Base-by-base conservation (phyloP, 2,888 invertebrate genomes). In the Idaea straminata region DNA sequence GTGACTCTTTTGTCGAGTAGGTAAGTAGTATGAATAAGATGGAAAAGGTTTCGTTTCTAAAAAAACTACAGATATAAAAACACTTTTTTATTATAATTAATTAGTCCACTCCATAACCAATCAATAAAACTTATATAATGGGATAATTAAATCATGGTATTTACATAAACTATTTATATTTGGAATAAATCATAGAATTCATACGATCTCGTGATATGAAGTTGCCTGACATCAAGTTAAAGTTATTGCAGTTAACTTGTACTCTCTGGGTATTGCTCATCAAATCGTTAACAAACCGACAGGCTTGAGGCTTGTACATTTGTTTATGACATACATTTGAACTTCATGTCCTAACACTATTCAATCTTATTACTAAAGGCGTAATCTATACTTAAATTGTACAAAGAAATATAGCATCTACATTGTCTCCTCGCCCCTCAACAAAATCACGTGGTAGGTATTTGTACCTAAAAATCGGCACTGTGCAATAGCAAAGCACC, bases 91-190 rank as follows among this genome's bases (percentile, higher is more conserved):
- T 77, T 76, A 62, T 73, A 78, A 82, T 82, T 82, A 84, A 85
- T 87, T 84, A 89, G 75, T 87, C 76, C 87, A 87, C 83, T 87
- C 85, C 83, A 80, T 87, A 88, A 86, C 81, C 83, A 86, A 85
- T 81, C 74, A 81, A 83, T 83, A 84, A 85, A 88, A 84, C 82
- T 84, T 85, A 86, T 80, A 75, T 76, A 83, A 83, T 81, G 80
- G 83, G 79, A 82, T 80, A 84, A 77, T 84, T 83, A 85, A 83
- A 85, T 82, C 83, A 80, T 81, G 63, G 72, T 81, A 85, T 83
- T 75, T 84, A 85, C 80, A 80, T 79, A 80, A 77, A 81, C 80
- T 72, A 75, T 76, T 72, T 67, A 73, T 74, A 81, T 78, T 80
- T 80, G 75, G 77, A 84, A 82, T 80, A 81, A 81, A 77, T 79